Evolutionary conservation across 2,113 vertebrate genomes (phyloP).

Genomic region (Grammatotria lemairii): DNA sequence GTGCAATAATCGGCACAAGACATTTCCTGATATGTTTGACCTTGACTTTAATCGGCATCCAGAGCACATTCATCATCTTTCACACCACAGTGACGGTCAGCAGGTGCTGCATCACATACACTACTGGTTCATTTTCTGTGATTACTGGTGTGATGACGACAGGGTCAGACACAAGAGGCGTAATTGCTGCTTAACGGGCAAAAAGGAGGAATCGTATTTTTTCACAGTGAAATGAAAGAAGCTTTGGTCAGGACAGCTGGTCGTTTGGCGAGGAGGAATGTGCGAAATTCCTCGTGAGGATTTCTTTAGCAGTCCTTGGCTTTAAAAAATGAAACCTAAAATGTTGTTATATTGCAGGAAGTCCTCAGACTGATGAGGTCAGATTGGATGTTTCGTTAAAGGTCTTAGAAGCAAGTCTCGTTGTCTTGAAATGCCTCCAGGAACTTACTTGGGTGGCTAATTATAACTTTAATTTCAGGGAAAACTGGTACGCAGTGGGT

Average conservation of each 20-base stretch:
- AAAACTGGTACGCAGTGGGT: not conserved
- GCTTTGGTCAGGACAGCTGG: not conserved
- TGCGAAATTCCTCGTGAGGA: not conserved
- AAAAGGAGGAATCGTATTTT: not conserved
- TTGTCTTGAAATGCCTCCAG: not conserved
- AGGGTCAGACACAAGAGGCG: not conserved
- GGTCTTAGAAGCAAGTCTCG: not conserved
- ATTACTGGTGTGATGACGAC: not conserved
- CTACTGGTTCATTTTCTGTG: not conserved
- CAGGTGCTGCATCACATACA: not conserved
- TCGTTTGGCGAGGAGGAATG: not conserved
- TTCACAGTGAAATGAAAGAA: not conserved
- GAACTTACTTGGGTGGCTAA: not conserved
- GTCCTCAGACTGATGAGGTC: not conserved
- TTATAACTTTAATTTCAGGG: not conserved
- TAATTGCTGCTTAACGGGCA: not conserved
- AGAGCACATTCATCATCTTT: not conserved
- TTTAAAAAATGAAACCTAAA: not conserved
- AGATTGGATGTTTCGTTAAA: not conserved
- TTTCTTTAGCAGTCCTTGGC: not conserved
- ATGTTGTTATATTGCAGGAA: not conserved
- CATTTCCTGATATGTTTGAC: slow-evolving; percentile 13
- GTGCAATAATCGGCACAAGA: not conserved
- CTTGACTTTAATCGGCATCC: slow-evolving; percentile 30
- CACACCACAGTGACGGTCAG: not conserved